Evolutionary conservation across 2,113 vertebrate genomes (phyloP).

Genomic region (Petaurus breviceps): DNA sequence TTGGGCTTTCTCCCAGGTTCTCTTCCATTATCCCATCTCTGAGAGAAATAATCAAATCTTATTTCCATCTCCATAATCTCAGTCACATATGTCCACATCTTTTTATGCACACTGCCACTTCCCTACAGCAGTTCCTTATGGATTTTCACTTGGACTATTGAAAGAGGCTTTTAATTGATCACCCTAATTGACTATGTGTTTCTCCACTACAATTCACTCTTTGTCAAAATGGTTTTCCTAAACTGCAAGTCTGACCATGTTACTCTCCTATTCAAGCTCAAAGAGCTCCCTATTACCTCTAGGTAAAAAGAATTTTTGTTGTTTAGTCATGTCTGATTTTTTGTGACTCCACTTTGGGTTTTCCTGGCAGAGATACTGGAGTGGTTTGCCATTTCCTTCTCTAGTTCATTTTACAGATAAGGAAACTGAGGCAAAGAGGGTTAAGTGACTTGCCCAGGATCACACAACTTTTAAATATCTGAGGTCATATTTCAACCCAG

Average conservation of each 20-base stretch:
- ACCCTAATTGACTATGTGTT: neutral
- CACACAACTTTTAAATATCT: neutral
- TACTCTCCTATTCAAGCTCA: neutral
- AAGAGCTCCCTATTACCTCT: neutral
- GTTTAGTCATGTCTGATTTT: neutral
- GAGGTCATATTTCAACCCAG: too few relatives aligned
- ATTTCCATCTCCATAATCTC: neutral
- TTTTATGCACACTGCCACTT: neutral
- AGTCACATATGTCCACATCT: neutral
- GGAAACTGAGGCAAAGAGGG: neutral
- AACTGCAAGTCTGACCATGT: neutral
- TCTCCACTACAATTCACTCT: neutral
- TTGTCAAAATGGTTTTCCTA: neutral
- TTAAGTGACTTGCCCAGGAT: neutral
- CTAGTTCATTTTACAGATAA: neutral
- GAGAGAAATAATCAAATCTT: neutral
- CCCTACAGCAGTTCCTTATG: neutral
- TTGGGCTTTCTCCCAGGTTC: neutral
- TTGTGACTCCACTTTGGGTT: neutral
- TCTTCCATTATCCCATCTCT: neutral
- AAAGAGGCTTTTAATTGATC: neutral
- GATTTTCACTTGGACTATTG: neutral
- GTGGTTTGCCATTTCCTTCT: neutral
- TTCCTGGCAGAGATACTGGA: neutral
- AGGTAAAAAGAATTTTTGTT: neutral